A percentile compares a stretch with the other conserved stretches of the same genome.
These are phyloP conservation scores for Anoplolepis gracilipes DNA, from an alignment of 1,140 invertebrate genomes.

Conservation along the genomic window DNA sequence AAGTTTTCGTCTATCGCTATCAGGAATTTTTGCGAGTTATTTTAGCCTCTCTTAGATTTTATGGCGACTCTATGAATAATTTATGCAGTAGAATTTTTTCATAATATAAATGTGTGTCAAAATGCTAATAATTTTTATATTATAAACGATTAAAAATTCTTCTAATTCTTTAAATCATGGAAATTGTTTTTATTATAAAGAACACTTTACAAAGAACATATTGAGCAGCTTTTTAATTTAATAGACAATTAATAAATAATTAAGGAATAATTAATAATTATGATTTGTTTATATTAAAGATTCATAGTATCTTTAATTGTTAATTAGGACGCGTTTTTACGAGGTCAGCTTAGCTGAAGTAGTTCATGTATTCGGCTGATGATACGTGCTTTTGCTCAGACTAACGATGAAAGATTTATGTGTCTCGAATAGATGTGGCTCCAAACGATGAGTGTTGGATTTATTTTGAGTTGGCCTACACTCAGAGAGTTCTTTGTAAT, in stretches of 20 bases:
- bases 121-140: neutral
- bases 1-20: slow-evolving; percentile 18
- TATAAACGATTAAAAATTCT: neutral
- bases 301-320: neutral
- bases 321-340: neutral
- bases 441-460: slow-evolving; percentile 47
- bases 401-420: neutral
- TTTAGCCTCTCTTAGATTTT: neutral
- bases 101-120: neutral
- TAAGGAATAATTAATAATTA: too few relatives aligned
- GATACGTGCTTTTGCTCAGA: neutral
- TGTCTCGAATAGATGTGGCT: neutral
- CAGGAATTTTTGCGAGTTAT: slow-evolving; percentile 18
- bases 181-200: neutral
- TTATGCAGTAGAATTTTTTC: neutral
- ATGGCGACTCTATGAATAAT: neutral
- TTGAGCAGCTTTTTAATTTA: slow-evolving; percentile 6
- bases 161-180: neutral
- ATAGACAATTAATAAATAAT: too few relatives aligned
- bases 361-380: neutral
- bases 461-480: slow-evolving; percentile 49
- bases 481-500: slow-evolving; percentile 16
- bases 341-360: neutral
- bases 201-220: too few relatives aligned
- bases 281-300: neutral